Percentiles rank a stretch among this genome's conserved stretches.
These are phyloP conservation scores for Chrysochloris asiatica DNA, from an alignment of 2,113 vertebrate genomes.

Conservation along the genomic window DNA sequence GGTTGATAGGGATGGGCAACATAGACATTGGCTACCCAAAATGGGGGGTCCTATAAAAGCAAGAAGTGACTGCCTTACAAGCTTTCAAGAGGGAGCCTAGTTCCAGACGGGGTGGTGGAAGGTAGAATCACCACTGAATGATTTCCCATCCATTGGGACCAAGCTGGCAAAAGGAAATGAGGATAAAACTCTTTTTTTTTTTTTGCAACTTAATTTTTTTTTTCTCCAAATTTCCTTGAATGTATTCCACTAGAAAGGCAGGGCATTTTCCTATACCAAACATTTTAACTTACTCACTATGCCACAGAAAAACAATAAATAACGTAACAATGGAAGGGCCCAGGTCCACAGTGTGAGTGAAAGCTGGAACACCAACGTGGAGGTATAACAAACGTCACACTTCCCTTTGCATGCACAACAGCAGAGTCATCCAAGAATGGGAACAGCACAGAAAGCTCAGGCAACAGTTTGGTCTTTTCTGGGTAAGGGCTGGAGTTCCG, in stretches of 20 bases:
- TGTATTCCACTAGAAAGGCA: conserved; percentile 58
- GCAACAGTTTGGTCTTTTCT: background rate
- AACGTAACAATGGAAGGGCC: conserved; percentile 72
- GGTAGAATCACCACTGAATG: too few relatives aligned
- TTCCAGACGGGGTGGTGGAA: too few relatives aligned
- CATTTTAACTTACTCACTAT: conserved; percentile 45
- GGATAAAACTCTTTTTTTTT: too few relatives aligned
- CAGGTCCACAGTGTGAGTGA: background rate
- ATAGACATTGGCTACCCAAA: too few relatives aligned
- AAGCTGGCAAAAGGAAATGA: too few relatives aligned
- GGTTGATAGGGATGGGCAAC: too few relatives aligned
- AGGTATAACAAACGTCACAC: background rate
- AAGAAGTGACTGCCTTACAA: too few relatives aligned
- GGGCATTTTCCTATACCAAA: conserved; percentile 66
- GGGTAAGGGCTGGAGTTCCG: fast-evolving
- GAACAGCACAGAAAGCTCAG: fast-evolving
- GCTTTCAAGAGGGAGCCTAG: too few relatives aligned
- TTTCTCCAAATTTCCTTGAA: conserved; percentile 29
- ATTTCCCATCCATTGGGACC: too few relatives aligned
- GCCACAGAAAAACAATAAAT: conserved; percentile 81
- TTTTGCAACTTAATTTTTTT: too few relatives aligned
- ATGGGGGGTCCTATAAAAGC: too few relatives aligned
- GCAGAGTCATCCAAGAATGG: background rate
- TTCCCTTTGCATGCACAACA: background rate
- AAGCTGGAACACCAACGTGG: background rate